Base-by-base conservation (phyloP, 1,140 invertebrate genomes). In the Aphidius ervi region DNA sequence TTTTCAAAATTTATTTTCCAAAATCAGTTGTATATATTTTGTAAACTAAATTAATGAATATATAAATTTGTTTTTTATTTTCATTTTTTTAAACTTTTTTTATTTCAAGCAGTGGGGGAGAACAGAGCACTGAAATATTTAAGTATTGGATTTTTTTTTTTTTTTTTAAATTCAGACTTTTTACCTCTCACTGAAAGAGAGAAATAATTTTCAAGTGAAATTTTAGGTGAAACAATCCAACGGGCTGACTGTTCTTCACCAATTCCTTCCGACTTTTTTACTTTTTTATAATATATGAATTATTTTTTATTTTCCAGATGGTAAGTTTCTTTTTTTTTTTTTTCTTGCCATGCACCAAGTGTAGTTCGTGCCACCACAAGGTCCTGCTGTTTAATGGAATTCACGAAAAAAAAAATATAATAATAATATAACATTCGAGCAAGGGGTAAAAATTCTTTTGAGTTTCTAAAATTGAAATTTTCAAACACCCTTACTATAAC, bases 381-480 rank as follows among this genome's bases (percentile, higher is more conserved):
- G 31, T 52, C 49, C 49, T 9, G 49, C 23, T 10, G 9, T 52
- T 52, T 52, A 52, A 52, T 52, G 1, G 16, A 52, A 52, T 52
- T 52, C 31, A 52, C 9, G 4, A 8, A 10, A 43, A 43, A 43
- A 43, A 43, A 43, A 55, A 20, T 4, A 45, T 4, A 16, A 41
- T 4, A 41, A 31, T 48, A 9, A 39, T 37, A 16, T 5, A 31
- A 46, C 16, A 16, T 43, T 39, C 47, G n/a, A 52, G 16, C 16
- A 16, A 16, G 16, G 39, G 39, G 31, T 52, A 37, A 37, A 52
- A 52, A 52, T 54, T 43, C 45, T 42, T 57, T 53, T 46, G 46
- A 56, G 20, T 50, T 61, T 9, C 9, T 39, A 9, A 56, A 40
- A 41, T 46, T 61, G 53, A 56, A 61, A 56, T 54, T 56, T 56